Evolutionary conservation across 2,888 invertebrate genomes (phyloP).

Genomic region (Pollenia labialis): DNA sequence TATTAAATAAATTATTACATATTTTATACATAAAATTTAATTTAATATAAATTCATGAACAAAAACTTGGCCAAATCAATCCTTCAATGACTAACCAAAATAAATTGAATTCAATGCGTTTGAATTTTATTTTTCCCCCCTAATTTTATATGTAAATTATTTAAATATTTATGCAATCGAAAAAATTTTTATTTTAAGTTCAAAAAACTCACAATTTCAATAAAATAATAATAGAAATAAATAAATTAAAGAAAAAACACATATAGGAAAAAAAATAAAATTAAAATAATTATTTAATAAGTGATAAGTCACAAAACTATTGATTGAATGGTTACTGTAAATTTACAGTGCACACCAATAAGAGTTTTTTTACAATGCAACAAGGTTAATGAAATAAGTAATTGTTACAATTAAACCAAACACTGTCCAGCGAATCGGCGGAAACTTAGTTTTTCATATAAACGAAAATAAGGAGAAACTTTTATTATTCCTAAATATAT

Average conservation of each 20-base stretch:
- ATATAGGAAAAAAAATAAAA: conserved; percentile 29
- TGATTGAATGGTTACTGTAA: conserved; percentile 1
- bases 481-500: not conserved
- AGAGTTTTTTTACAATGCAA: not conserved
- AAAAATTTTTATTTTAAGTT: conserved; percentile 18
- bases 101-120: not conserved
- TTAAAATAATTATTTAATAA: conserved; percentile 39
- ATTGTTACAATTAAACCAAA: conserved; percentile 21
- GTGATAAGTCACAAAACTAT: conserved; percentile 25
- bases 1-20: conserved; percentile 6
- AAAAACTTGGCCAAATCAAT: not conserved
- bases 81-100: not conserved
- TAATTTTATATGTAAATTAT: conserved; percentile 30
- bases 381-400: conserved; percentile 22
- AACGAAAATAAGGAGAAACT: not conserved
- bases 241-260: not conserved
- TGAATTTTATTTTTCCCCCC: not conserved
- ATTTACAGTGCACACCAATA: not conserved
- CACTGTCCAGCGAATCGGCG: not conserved
- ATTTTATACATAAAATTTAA: not conserved
- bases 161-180: conserved; percentile 6
- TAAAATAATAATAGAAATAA: conserved; percentile 3
- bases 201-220: conserved; percentile 27
- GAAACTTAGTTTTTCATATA: too few relatives aligned
- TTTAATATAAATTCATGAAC: not conserved